Conservation (phyloP, 2,888 invertebrate species). For the Melieria omissa region DNA sequence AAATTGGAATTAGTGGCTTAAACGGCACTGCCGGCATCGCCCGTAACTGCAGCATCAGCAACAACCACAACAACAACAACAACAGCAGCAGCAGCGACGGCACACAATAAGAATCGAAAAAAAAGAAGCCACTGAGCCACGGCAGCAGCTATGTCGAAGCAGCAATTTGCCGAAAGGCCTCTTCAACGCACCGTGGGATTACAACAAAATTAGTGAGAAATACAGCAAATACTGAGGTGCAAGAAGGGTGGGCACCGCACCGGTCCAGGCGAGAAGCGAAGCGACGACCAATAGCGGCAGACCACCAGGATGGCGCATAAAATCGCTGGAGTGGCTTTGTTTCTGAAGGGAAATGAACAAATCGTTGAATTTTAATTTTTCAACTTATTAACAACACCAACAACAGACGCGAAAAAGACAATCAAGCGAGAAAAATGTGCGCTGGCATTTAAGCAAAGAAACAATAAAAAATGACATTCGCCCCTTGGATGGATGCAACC, state of each 20-base stretch:
- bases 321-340: slow-evolving; percentile 27
- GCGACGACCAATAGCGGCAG: slow-evolving; percentile 53
- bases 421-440: too few relatives aligned
- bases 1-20: slow-evolving; percentile 38
- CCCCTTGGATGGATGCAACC: neutral
- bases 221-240: neutral
- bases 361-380: neutral
- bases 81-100: neutral
- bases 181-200: slow-evolving; percentile 20
- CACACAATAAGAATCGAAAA: too few relatives aligned
- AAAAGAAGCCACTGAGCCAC: too few relatives aligned
- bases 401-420: too few relatives aligned
- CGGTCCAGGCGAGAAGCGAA: neutral
- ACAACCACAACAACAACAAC: slow-evolving; percentile 8
- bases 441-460: too few relatives aligned
- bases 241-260: too few relatives aligned
- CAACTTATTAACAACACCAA: too few relatives aligned
- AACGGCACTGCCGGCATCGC: slow-evolving; percentile 23
- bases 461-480: too few relatives aligned
- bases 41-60: neutral
- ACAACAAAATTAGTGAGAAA: slow-evolving; percentile 31
- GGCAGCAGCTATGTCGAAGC: neutral
- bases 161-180: slow-evolving; percentile 26
- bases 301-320: slow-evolving; percentile 46
- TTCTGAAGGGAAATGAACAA: neutral